A percentile compares a stretch with the other conserved stretches of the same genome.
Evolutionary conservation across 2,888 invertebrate species (phyloP).

Genomic region (Sabellastarte sp.): DNA sequence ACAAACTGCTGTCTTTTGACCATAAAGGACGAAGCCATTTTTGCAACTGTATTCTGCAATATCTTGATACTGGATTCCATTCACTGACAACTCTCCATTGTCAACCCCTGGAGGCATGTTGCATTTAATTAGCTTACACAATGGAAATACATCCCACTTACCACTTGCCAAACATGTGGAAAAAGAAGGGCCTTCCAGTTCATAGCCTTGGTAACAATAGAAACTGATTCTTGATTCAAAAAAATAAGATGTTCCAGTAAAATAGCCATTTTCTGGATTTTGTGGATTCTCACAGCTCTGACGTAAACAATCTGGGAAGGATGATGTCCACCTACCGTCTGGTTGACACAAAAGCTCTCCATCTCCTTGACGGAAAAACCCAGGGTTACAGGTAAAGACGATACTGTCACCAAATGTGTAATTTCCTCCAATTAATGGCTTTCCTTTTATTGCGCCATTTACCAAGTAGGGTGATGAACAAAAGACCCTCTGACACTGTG

Average conservation of each 20-base stretch:
- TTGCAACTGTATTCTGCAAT: slow-evolving; percentile 12
- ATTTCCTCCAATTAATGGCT: not conserved
- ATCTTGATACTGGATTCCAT: slow-evolving; percentile 6
- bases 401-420: slow-evolving; percentile 22
- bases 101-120: slow-evolving; percentile 9
- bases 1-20: slow-evolving; percentile 9
- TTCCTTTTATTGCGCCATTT: slow-evolving; percentile 15
- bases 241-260: slow-evolving; percentile 9
- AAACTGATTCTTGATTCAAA: slow-evolving; percentile 15
- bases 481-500: slow-evolving; percentile 8
- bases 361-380: slow-evolving; percentile 19
- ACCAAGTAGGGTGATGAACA: slow-evolving; percentile 17
- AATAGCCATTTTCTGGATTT: slow-evolving; percentile 2
- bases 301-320: slow-evolving; percentile 14
- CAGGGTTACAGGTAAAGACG: slow-evolving; percentile 20
- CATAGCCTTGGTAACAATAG: slow-evolving; percentile 17
- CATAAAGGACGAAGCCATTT: slow-evolving; percentile 9
- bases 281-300: slow-evolving; percentile 9
- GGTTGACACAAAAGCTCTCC: slow-evolving; percentile 22
- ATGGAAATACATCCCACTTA: slow-evolving; percentile 8
- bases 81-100: slow-evolving; percentile 4
- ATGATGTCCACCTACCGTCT: slow-evolving; percentile 22
- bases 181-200: slow-evolving; percentile 6
- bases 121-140: slow-evolving; percentile 17
- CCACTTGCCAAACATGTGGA: slow-evolving; percentile 9